A percentile compares a stretch with the other conserved stretches of the same genome.
These are phyloP conservation scores for Taxidea taxus DNA, from an alignment of 2,113 vertebrate species.

Conservation along the genomic window DNA sequence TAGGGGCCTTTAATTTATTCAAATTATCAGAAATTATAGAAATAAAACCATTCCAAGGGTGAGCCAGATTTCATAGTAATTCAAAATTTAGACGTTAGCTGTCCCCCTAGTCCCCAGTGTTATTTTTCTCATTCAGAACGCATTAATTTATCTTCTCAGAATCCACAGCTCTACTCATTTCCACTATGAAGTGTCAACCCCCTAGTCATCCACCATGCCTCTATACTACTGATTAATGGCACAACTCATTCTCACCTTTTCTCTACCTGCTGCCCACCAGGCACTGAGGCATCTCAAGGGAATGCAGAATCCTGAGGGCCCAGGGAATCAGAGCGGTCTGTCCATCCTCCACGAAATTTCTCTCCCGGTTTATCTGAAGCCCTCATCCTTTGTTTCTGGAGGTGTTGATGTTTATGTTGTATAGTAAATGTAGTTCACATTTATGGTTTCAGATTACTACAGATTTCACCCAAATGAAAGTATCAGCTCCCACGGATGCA, in stretches of 20 bases:
- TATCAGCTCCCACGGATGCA: background rate
- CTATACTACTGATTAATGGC: background rate
- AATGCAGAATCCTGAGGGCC: background rate
- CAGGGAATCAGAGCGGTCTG: background rate
- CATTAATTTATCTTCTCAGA: background rate
- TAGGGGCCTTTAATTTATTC: background rate
- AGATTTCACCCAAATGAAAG: background rate
- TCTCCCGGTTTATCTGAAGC: background rate
- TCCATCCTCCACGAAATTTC: background rate
- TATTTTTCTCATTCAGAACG: background rate
- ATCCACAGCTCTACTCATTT: background rate
- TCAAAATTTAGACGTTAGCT: background rate
- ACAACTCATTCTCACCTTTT: background rate
- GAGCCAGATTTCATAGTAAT: background rate
- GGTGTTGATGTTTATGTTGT: background rate
- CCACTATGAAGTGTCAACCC: background rate
- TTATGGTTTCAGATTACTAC: background rate
- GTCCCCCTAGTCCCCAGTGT: background rate
- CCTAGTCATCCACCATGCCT: background rate
- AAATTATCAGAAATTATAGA: background rate
- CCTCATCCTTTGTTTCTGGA: background rate
- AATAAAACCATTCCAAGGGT: background rate
- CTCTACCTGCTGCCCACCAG: background rate
- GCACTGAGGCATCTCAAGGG: background rate
- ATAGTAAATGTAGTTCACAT: background rate